Evolutionary conservation across 2,113 vertebrate genomes (phyloP).

Genomic region (Ophthalmotilapia sp.): DNA sequence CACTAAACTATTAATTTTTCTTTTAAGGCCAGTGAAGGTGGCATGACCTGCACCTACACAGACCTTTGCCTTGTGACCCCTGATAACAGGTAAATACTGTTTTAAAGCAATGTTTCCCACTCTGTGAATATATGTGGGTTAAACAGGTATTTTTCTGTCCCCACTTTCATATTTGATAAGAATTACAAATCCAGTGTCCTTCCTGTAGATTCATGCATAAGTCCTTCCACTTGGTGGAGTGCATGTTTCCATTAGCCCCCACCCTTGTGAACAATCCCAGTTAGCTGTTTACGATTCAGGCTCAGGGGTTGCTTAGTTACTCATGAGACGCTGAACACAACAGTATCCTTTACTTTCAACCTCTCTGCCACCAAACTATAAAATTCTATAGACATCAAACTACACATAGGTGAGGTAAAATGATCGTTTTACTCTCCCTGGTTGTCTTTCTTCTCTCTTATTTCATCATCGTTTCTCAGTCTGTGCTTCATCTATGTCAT

Average conservation of each 20-base stretch:
- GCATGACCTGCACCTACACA: conserved; percentile 55
- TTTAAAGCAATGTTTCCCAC: not conserved
- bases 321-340: conserved; percentile 9
- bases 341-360: not conserved
- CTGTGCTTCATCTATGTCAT: not conserved
- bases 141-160: not conserved
- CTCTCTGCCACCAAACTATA: not conserved
- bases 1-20: not conserved
- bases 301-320: conserved; percentile 63
- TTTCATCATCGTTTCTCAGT: not conserved
- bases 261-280: conserved; percentile 4
- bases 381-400: not conserved
- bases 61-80: conserved; percentile 47
- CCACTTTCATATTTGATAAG: conserved; percentile 18
- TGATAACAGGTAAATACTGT: conserved; percentile 56
- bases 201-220: conserved; percentile 1
- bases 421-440: not conserved
- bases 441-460: not conserved
- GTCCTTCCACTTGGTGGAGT: not conserved
- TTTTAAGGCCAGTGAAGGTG: conserved; percentile 72
- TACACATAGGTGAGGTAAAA: not conserved
- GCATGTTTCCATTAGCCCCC: conserved; percentile 9
- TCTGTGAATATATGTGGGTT: not conserved
- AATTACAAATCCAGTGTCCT: not conserved
- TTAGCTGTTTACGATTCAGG: conserved; percentile 44